phyloP scores from a whole-genome alignment of 30 jellyfish, hydroid and myxozoan species.

The Chrysaora quinquecirrha region DNA sequence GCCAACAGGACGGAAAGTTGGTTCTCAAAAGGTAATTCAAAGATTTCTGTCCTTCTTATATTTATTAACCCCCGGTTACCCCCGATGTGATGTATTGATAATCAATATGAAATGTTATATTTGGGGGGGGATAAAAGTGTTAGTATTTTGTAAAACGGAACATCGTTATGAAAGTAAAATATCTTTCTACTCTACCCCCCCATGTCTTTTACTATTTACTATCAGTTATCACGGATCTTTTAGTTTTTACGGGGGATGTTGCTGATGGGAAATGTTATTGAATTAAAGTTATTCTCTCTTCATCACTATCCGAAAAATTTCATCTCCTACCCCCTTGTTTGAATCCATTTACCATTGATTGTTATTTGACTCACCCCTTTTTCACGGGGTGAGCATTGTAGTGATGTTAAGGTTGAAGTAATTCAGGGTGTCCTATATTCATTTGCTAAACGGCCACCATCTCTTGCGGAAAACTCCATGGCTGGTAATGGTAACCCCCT shows the following conservation, averaged over 20 bases:
- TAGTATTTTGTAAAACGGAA: too few species aligned
- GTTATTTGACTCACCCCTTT: too few species aligned
- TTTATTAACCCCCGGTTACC: background rate
- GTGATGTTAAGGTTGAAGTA: background rate
- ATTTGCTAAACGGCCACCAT: background rate
- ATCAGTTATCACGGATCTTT: too few species aligned
- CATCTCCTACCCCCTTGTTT: too few species aligned
- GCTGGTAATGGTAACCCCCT: background rate
- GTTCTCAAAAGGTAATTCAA: conserved; percentile 33
- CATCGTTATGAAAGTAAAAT: too few species aligned
- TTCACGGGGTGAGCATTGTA: too few species aligned
- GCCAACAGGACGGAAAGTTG: conserved; percentile 47
- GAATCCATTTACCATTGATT: too few species aligned
- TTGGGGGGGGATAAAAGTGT: background rate
- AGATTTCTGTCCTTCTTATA: background rate
- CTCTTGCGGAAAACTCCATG: background rate
- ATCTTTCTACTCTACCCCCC: background rate
- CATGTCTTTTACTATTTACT: too few species aligned
- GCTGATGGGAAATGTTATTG: too few species aligned
- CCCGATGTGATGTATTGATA: background rate
- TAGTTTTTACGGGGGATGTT: too few species aligned
- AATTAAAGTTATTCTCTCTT: too few species aligned
- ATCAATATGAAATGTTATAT: background rate
- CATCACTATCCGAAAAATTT: too few species aligned
- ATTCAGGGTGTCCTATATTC: background rate